These are phyloP conservation scores for Myocastor coypus DNA, from an alignment of 2,113 vertebrate species.

Conservation along the genomic window DNA sequence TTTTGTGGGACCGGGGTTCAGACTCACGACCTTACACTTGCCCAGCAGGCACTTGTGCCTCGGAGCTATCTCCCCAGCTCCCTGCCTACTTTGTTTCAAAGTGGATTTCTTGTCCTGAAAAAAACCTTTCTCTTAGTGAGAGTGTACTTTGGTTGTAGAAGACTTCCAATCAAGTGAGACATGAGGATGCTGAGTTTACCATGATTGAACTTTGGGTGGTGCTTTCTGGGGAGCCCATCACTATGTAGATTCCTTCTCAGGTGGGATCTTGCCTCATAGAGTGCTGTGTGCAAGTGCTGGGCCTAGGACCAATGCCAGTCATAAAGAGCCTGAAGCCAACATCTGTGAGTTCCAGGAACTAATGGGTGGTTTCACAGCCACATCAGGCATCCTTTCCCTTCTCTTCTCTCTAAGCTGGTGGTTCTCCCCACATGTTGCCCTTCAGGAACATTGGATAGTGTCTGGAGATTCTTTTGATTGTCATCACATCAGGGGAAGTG, in stretches of 20 bases:
- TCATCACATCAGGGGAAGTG: accelerated
- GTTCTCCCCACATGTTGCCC: not conserved
- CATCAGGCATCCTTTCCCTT: accelerated
- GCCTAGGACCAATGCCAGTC: not conserved
- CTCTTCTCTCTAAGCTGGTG: not conserved
- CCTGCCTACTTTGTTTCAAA: not conserved
- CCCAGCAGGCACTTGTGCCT: no score
- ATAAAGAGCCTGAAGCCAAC: accelerated
- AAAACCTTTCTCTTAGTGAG: not conserved
- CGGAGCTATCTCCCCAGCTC: no score
- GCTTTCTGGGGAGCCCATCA: not conserved
- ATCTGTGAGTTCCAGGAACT: no score
- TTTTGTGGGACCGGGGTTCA: no score
- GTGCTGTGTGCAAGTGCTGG: not conserved
- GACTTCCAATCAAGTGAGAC: not conserved
- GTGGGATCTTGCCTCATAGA: accelerated
- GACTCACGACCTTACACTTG: no score
- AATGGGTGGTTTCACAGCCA: accelerated
- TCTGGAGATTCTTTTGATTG: not conserved
- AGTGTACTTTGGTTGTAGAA: not conserved
- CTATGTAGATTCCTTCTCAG: accelerated
- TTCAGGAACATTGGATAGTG: not conserved
- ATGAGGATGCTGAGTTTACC: accelerated
- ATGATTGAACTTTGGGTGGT: accelerated
- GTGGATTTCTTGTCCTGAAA: not conserved